A percentile compares a stretch with the other conserved stretches of the same genome.
Evolutionary conservation across 1,140 invertebrate species (phyloP).

Genomic region (Leptinotarsa lineolata): DNA sequence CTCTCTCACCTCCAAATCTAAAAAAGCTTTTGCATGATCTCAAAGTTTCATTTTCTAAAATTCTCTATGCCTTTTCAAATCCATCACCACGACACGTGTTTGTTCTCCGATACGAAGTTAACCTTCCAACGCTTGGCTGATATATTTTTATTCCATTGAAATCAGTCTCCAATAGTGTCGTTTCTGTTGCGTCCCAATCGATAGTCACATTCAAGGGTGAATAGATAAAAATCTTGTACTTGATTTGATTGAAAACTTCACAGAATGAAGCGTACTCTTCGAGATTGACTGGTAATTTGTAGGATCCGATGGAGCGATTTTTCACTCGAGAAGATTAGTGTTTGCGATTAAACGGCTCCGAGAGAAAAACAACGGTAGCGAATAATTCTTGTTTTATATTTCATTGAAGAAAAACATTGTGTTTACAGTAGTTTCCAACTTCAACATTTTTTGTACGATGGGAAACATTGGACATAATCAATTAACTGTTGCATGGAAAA

Average conservation of each 20-base stretch:
- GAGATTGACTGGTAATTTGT: constrained; percentile 42
- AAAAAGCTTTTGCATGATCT: too few relatives aligned
- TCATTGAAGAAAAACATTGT: constrained; percentile 16
- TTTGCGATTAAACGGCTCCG: constrained; percentile 37
- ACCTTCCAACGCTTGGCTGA: background rate
- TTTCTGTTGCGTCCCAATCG: background rate
- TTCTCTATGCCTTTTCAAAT: too few relatives aligned
- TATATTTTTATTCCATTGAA: constrained; percentile 4
- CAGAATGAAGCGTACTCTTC: constrained; percentile 19
- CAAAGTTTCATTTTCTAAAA: too few relatives aligned
- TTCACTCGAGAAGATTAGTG: constrained; percentile 41
- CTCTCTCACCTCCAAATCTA: too few relatives aligned
- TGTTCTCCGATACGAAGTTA: too few relatives aligned
- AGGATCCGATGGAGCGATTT: constrained; percentile 38
- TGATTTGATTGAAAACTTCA: constrained; percentile 24
- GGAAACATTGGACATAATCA: too few relatives aligned
- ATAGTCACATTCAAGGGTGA: background rate
- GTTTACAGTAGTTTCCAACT: too few relatives aligned
- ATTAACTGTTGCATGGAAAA: too few relatives aligned
- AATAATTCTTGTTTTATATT: constrained; percentile 38
- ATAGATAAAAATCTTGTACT: constrained; percentile 15
- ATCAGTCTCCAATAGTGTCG: too few relatives aligned
- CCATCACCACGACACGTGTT: too few relatives aligned
- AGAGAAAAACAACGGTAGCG: constrained; percentile 33
- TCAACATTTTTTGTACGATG: too few relatives aligned